These are phyloP conservation scores for Panurus biarmicus DNA, from an alignment of 2,113 vertebrate species.

Conservation along the genomic window DNA sequence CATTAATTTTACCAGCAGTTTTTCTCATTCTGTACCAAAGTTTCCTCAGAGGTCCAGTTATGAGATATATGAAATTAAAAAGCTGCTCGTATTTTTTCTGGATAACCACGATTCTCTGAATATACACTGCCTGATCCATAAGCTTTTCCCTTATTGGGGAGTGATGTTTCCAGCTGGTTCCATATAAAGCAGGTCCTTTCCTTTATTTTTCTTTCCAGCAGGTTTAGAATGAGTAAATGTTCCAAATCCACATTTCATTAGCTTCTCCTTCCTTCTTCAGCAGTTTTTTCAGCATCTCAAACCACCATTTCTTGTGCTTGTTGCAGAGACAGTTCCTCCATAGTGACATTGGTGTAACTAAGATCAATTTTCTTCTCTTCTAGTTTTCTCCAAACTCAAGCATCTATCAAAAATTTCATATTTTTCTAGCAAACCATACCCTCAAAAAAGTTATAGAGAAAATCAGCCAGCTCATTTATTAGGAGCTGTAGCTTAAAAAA, in stretches of 20 bases:
- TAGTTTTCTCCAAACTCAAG: background rate
- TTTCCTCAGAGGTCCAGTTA: background rate
- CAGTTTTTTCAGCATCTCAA: background rate
- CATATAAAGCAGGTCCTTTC: background rate
- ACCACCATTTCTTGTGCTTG: background rate
- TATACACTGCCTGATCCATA: background rate
- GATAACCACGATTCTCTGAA: background rate
- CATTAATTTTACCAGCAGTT: background rate
- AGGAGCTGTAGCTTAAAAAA: background rate
- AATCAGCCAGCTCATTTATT: background rate
- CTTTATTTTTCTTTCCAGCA: background rate
- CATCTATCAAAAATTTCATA: background rate
- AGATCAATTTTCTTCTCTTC: background rate
- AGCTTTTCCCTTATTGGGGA: background rate
- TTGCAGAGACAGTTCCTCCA: background rate
- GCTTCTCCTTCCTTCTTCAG: background rate
- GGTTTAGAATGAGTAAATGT: background rate
- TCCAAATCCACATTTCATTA: constrained; percentile 28
- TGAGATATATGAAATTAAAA: background rate
- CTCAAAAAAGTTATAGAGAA: background rate
- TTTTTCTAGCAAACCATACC: background rate
- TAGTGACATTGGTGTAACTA: background rate
- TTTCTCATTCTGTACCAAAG: background rate
- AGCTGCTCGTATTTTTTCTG: background rate
- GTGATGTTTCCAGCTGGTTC: background rate